Evolutionary conservation across 2,888 invertebrate species (phyloP), one percentile per base, ranked within the genome.

Genomic region (Argyra leucocephala): DNA sequence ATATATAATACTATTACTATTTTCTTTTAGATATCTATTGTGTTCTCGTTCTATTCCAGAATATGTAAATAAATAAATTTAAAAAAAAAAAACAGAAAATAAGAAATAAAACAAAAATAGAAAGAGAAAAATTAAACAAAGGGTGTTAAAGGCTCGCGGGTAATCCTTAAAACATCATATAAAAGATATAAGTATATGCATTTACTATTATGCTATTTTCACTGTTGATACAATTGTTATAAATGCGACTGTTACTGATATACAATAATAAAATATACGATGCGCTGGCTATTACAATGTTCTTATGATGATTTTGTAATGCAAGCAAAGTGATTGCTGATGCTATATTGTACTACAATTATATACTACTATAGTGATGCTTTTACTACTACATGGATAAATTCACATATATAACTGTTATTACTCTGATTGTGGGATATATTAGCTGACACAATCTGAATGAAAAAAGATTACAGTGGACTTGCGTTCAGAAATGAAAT

Each of bases 401-500:
- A 18, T 3, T 6, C 18, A 48, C 18, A 48, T 48, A 48, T 5
- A 48, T 48, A 48, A 48, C 15, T 48, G 48, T 48, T 18, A 48
- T 48, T 48, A 18, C 48, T n/a, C n/a, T 48, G 48, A 48, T 48
- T 48, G 48, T 48, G 48, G n/a, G 18, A 48, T 48, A 48, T 48
- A 48, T 18, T 15, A 48, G 7, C 48, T 48, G 48, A 48, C 48
- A 48, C 48, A 48, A 48, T 48, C 48, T 48, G 48, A 48, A 48
- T 48, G n/a, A n/a, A n/a, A 48, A 48, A 48, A 48, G 18, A 48
- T 48, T 48, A 48, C 48, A 48, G 48, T 48, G 48, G 48, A 48
- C 48, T 48, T 48, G 48, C 48, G 48, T 48, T 48, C 48, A 48
- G 18, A 48, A 48, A 48, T 48, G 48, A 48, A 48, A 48, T 48